Percentiles rank a stretch among this genome's conserved stretches.
These are phyloP conservation scores for Tupaia tana DNA, from an alignment of 2,113 vertebrate species.

Conservation along the genomic window DNA sequence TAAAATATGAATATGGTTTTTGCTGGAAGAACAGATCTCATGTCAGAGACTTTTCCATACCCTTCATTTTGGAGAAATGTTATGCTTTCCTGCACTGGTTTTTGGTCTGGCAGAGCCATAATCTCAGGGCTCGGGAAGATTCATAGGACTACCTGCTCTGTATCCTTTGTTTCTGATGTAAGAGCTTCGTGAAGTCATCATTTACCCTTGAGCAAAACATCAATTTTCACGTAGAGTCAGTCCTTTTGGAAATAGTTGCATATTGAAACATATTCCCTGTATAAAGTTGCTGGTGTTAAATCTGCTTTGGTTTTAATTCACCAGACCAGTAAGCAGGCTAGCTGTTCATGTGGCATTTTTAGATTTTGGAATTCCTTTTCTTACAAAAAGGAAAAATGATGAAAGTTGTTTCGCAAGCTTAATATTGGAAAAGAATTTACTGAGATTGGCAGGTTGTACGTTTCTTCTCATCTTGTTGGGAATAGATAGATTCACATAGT, in stretches of 20 bases:
- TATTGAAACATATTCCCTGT: neutral
- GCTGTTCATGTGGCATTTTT: conserved; percentile 31
- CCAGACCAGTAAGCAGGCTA: conserved; percentile 14
- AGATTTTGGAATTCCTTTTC: conserved; percentile 52
- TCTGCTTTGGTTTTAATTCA: conserved; percentile 54
- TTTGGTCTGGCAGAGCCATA: neutral
- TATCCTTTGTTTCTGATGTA: neutral
- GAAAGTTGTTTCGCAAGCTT: conserved; percentile 13
- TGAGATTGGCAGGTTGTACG: conserved; percentile 60
- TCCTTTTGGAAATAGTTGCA: neutral
- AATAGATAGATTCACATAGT: conserved; percentile 68
- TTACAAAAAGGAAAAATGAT: conserved; percentile 20
- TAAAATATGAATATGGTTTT: neutral
- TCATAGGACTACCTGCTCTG: neutral
- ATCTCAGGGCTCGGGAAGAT: neutral
- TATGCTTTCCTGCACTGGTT: neutral
- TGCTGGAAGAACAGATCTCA: neutral
- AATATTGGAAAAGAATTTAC: conserved; percentile 27
- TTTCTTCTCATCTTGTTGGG: conserved; percentile 66
- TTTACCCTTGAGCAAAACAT: conserved; percentile 2
- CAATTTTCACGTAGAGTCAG: conserved; percentile 14
- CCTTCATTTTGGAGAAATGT: neutral
- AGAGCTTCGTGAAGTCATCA: neutral
- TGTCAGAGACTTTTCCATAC: neutral
- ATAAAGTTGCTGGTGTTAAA: conserved; percentile 24